A percentile compares a stretch with the other conserved stretches of the same genome.
phyloP scores from a whole-genome alignment of 2,113 vertebrate genomes.

The Melanotaenia duboulayi region DNA sequence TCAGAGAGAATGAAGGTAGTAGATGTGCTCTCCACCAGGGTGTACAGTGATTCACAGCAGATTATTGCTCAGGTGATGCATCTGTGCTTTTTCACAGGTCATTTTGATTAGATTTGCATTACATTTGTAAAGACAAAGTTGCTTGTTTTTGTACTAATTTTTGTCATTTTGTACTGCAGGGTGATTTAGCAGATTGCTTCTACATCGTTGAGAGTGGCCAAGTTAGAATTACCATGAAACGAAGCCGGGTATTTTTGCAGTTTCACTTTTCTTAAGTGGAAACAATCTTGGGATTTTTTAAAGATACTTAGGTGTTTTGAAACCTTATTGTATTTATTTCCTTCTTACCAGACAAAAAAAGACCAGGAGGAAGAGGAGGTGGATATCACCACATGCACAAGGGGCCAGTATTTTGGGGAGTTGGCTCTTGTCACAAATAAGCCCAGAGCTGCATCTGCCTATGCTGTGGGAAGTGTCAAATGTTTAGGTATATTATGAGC shows the following conservation, averaged over 20 bases:
- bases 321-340: not conserved
- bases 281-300: not conserved
- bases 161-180: slow-evolving; percentile 79
- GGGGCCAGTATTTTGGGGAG: slow-evolving; percentile 98
- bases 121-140: not conserved
- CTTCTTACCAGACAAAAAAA: slow-evolving; percentile 79
- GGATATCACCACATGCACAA: slow-evolving; percentile 92
- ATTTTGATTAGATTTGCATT: not conserved
- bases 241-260: slow-evolving; percentile 88
- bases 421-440: slow-evolving; percentile 98
- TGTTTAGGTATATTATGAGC: slow-evolving; percentile 89
- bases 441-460: slow-evolving; percentile 96
- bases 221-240: slow-evolving; percentile 97
- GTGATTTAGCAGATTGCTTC: slow-evolving; percentile 95
- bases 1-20: slow-evolving; percentile 99
- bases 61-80: slow-evolving; percentile 95
- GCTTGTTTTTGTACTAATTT: not conserved
- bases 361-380: slow-evolving; percentile 86
- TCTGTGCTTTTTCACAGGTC: not conserved
- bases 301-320: not conserved
- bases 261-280: not conserved
- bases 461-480: slow-evolving; percentile 95
- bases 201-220: slow-evolving; percentile 99
- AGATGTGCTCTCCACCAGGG: slow-evolving; percentile 94
- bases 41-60: slow-evolving; percentile 92